Conservation (phyloP, 2,797 vertebrate genomes). For the Cuniculus paca region DNA sequence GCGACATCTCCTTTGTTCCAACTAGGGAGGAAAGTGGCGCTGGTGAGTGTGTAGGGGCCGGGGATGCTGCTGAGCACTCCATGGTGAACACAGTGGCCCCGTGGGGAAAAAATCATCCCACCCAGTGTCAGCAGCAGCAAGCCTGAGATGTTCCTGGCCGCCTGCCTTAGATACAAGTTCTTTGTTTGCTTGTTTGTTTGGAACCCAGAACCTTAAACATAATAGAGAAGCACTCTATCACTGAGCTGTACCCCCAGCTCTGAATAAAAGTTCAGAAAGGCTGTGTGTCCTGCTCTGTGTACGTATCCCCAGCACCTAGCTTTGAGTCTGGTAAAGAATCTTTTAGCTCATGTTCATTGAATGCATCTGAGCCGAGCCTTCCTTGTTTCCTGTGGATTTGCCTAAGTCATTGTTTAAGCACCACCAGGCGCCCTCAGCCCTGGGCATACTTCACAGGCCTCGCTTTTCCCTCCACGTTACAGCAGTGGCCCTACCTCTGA, state of each 20-base stretch:
- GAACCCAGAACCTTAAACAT: not conserved
- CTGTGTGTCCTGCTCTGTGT: not conserved
- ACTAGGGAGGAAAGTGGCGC: not conserved
- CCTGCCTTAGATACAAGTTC: not conserved
- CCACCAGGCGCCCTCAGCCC: not conserved
- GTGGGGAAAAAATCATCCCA: not conserved
- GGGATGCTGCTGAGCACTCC: not conserved
- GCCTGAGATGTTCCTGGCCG: not conserved
- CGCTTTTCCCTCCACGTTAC: not conserved
- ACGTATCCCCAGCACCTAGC: not conserved
- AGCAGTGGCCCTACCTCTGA: not conserved
- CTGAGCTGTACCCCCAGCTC: not conserved
- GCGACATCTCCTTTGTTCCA: not conserved
- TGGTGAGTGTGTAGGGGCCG: not conserved
- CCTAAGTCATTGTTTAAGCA: not conserved
- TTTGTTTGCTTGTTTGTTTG: not conserved
- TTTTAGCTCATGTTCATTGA: not conserved
- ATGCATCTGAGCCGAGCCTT: not conserved
- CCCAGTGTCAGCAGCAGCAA: not conserved
- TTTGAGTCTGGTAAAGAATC: not conserved
- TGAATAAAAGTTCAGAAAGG: not conserved
- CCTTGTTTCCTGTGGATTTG: not conserved
- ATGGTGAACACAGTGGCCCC: not conserved
- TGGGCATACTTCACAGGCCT: not conserved
- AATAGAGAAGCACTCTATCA: not conserved